Base-by-base conservation (phyloP, 2,888 invertebrate genomes). In the Scaptomyza flava region DNA sequence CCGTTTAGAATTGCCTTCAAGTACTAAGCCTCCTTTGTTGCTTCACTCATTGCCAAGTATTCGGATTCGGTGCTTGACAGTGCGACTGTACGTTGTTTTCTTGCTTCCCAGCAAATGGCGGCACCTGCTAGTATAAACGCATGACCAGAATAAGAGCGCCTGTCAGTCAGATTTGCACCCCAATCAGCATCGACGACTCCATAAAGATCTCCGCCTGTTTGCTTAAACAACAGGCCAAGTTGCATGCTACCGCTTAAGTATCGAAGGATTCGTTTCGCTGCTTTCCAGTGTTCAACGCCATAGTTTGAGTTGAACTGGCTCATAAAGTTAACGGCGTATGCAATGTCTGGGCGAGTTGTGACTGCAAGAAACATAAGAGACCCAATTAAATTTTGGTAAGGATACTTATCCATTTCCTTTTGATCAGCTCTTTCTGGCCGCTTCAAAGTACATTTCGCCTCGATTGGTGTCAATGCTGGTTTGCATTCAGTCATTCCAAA, bases 181-280 rank as follows among this genome's bases (percentile, higher is more conserved):
- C 36, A 36, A 36, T 36, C 36, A n/a, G 36, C 36, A 36, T 36
- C 11, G 36, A 36, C 36, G 36, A 36, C 36, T 38, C 38, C 38
- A 14, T 38, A 14, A 38, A 38, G 38, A 38, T 14, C 8, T 14
- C 14, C 14, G 38, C 38, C n/a, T 38, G 38, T 38, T 46, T 30
- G n/a, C n/a, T n/a, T n/a, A n/a, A n/a, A n/a, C n/a, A n/a, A n/a
- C n/a, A n/a, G n/a, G n/a, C n/a, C n/a, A n/a, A n/a, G n/a, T n/a
- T n/a, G n/a, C 14, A 17, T 30, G 14, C 5, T 7, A 31, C 12
- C 47, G 12, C 31, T 17, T 7, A 11, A 9, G 30, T 31, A 17
- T 14, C 7, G 31, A 8, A 48, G 3, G 12, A 34, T 11, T 34
- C 34, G 11, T 12, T 34, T 34, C 12, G 34, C 11, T 34, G 34